Percentiles rank a stretch among this genome's conserved stretches.
phyloP scores from a whole-genome alignment of 1,140 invertebrate genomes.

The Drosophila persimilis region DNA sequence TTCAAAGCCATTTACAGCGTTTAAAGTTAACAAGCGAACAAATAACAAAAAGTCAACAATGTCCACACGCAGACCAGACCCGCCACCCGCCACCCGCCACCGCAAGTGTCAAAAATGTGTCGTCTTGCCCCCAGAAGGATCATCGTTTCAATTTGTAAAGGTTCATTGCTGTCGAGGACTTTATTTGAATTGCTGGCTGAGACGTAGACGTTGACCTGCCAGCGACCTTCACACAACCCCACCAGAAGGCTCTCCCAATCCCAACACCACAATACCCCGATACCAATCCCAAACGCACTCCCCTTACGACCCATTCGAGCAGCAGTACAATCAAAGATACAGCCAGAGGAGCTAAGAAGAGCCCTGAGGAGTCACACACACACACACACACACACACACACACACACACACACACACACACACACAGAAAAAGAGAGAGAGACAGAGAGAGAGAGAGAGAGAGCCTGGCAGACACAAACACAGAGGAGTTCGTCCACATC shows the following conservation, averaged over 20 bases:
- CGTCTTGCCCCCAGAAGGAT: constrained; percentile 50
- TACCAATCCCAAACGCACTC: constrained; percentile 7
- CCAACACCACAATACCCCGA: too few relatives aligned
- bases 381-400: constrained; percentile 15
- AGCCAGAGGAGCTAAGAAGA: constrained; percentile 11
- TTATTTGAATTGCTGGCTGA: constrained; percentile 58
- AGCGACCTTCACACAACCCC: constrained; percentile 60
- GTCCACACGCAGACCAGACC: constrained; percentile 21
- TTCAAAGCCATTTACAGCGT: constrained; percentile 79
- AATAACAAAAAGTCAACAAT: constrained; percentile 79
- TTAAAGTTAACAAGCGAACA: constrained; percentile 81
- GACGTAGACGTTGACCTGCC: constrained; percentile 67
- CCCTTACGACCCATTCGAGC: constrained; percentile 46
- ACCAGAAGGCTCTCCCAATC: neutral
- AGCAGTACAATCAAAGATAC: constrained; percentile 60
- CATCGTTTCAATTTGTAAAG: constrained; percentile 71
- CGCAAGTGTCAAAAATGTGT: constrained; percentile 56
- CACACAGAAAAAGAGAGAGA: neutral
- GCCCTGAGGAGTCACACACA: constrained; percentile 14
- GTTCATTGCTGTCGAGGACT: constrained; percentile 56
- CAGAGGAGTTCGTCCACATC: constrained; percentile 43
- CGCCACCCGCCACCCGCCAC: constrained; percentile 1
- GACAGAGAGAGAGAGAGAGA: neutral
- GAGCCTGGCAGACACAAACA: constrained; percentile 2
- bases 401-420: constrained; percentile 16